phyloP scores from a whole-genome alignment of 2,888 invertebrate species.

The Lottia scabra region DNA sequence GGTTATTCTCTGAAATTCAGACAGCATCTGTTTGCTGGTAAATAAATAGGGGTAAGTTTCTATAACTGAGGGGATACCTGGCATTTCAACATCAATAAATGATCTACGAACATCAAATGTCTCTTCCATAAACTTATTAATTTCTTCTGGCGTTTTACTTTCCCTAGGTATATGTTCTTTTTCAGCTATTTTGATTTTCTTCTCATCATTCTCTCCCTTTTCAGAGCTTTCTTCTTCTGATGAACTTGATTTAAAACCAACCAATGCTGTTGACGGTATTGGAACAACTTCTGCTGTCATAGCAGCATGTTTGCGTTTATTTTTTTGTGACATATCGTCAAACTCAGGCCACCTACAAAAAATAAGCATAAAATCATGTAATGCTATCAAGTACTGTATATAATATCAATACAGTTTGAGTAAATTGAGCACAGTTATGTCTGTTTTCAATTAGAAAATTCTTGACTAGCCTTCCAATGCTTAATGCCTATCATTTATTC shows the following conservation, averaged over 20 bases:
- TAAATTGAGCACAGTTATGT: too few relatives aligned
- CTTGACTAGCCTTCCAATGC: too few relatives aligned
- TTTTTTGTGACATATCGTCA: slow-evolving; percentile 41
- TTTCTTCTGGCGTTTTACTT: slow-evolving; percentile 47
- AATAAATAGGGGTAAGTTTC: slow-evolving; percentile 57
- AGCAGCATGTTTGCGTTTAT: slow-evolving; percentile 51
- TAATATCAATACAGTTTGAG: too few relatives aligned
- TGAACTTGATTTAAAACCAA: slow-evolving; percentile 17
- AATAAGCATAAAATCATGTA: too few relatives aligned
- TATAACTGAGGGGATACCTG: slow-evolving; percentile 53
- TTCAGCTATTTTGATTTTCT: slow-evolving; percentile 25
- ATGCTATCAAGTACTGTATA: too few relatives aligned
- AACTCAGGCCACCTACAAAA: too few relatives aligned
- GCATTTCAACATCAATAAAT: slow-evolving; percentile 58
- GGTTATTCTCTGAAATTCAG: slow-evolving; percentile 58
- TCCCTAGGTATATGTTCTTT: slow-evolving; percentile 24
- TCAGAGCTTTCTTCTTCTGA: slow-evolving; percentile 16
- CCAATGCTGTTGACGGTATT: slow-evolving; percentile 46
- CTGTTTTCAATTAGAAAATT: too few relatives aligned
- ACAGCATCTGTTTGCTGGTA: slow-evolving; percentile 54
- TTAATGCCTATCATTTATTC: too few relatives aligned
- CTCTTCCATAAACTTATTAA: slow-evolving; percentile 54
- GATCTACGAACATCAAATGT: slow-evolving; percentile 56
- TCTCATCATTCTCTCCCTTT: slow-evolving; percentile 26
- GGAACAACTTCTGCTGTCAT: slow-evolving; percentile 57